These are phyloP conservation scores for Desmophyllum pertusum DNA, from an alignment of 92 coral and sea anemone genomes.

Conservation along the genomic window DNA sequence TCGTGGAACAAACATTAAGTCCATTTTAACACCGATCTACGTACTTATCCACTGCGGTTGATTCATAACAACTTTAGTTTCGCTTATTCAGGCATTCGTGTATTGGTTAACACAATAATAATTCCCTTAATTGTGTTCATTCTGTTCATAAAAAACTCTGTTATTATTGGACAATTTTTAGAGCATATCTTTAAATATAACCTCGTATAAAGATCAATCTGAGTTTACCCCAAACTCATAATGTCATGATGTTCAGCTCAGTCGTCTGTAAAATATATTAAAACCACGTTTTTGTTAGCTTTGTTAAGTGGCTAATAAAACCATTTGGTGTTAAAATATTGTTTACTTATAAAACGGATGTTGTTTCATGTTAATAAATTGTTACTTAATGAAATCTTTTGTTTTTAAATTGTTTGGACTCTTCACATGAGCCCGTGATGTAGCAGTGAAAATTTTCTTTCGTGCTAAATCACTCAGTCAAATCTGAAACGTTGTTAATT, in stretches of 20 bases:
- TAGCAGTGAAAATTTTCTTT: neutral
- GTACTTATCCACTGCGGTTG: neutral
- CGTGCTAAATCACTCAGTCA: neutral
- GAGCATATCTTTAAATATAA: no score
- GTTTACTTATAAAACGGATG: neutral
- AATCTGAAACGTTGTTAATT: neutral
- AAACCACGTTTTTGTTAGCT: neutral
- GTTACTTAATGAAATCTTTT: neutral
- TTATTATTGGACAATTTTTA: no score
- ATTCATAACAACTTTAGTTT: neutral
- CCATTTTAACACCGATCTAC: neutral
- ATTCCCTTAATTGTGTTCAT: neutral
- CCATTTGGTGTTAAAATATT: neutral
- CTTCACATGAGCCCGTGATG: no score
- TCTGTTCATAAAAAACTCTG: no score
- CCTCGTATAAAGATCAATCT: neutral
- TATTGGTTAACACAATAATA: neutral
- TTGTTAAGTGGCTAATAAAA: neutral
- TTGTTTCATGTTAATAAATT: neutral
- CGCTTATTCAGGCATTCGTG: neutral
- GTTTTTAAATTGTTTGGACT: neutral
- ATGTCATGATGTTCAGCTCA: no score
- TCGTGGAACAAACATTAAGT: neutral
- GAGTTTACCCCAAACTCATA: neutral
- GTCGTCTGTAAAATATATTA: neutral